Conservation (phyloP, 2,888 invertebrate genomes). For the Erebia epiphron region DNA sequence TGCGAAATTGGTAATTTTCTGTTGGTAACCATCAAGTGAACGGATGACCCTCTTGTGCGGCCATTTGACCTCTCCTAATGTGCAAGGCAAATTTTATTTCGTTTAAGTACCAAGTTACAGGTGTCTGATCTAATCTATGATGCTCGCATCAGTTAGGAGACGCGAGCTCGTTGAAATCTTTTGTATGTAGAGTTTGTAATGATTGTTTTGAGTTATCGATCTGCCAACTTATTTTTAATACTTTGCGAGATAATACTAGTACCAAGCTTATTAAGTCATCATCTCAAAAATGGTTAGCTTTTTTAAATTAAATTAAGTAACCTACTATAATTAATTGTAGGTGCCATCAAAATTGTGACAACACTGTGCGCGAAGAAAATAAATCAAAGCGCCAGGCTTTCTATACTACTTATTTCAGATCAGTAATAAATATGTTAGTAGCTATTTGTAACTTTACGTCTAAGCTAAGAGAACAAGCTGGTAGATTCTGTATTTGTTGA, state of each 20-base stretch:
- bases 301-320: not conserved
- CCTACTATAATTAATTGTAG: not conserved
- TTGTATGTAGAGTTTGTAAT: not conserved
- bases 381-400: not conserved
- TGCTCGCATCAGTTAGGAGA: not conserved
- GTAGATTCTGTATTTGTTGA: not conserved
- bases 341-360: not conserved
- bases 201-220: not conserved
- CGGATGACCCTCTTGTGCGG: constrained; percentile 53
- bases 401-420: not conserved
- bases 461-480: not conserved
- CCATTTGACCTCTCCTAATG: constrained; percentile 50
- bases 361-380: not conserved
- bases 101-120: not conserved
- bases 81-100: constrained; percentile 26
- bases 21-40: constrained; percentile 50
- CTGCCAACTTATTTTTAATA: not conserved
- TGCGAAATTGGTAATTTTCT: constrained; percentile 48
- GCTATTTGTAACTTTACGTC: not conserved
- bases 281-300: not conserved
- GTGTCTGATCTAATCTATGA: constrained; percentile 4
- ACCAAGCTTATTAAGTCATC: not conserved
- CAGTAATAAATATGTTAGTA: not conserved
- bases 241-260: not conserved
- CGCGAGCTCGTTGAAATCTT: not conserved